Percentiles rank a stretch among this genome's conserved stretches.
phyloP scores from a whole-genome alignment of 2,888 invertebrate genomes.

The Bedellia somnulentella region DNA sequence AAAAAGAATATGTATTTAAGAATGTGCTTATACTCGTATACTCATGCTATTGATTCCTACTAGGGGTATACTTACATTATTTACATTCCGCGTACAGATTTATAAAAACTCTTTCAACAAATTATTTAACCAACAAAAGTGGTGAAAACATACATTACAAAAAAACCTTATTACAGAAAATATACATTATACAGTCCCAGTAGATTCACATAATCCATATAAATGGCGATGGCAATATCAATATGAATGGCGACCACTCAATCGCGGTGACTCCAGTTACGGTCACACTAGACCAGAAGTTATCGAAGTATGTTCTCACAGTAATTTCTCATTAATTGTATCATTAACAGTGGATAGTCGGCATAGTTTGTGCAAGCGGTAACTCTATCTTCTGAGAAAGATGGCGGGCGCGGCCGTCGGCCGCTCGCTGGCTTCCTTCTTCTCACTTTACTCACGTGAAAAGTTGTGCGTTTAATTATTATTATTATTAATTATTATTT shows the following conservation, averaged over 20 bases:
- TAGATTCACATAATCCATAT: neutral
- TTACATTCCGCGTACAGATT: too few relatives aligned
- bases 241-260: neutral
- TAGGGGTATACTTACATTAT: too few relatives aligned
- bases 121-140: too few relatives aligned
- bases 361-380: constrained; percentile 18
- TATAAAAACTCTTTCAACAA: too few relatives aligned
- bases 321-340: constrained; percentile 9
- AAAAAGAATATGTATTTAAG: too few relatives aligned
- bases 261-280: neutral
- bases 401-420: constrained; percentile 29
- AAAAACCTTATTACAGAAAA: too few relatives aligned
- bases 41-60: too few relatives aligned
- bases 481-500: neutral
- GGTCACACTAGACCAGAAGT: neutral
- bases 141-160: too few relatives aligned
- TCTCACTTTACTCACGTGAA: constrained; percentile 31
- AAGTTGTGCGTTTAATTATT: neutral
- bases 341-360: constrained; percentile 13
- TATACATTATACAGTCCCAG: neutral
- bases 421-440: constrained; percentile 44
- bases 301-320: constrained; percentile 16
- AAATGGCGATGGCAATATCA: neutral
- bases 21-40: too few relatives aligned
- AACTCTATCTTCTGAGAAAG: constrained; percentile 48